phyloP scores from a whole-genome alignment of 1,140 invertebrate genomes.

The Hermatobates lingyangjiaoensis region DNA sequence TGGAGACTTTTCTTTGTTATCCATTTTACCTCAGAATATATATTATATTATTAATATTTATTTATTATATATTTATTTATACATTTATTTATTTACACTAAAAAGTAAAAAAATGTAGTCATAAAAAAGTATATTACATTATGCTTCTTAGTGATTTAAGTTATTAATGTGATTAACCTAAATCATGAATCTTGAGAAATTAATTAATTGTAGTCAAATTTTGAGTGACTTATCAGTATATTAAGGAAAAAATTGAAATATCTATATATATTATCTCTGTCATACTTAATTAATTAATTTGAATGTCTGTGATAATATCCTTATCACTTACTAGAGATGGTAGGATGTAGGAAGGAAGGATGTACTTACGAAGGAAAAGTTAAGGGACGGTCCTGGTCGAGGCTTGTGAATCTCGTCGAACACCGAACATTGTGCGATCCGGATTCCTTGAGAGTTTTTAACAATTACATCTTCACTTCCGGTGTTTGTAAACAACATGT shows the following conservation, averaged over 20 bases:
- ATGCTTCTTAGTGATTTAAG: too few species aligned
- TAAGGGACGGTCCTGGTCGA: conserved; percentile 37
- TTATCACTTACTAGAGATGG: not conserved
- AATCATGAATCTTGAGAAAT: too few species aligned
- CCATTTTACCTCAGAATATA: too few species aligned
- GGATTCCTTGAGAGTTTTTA: conserved; percentile 59
- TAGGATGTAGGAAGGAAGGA: not conserved
- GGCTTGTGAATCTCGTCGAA: conserved; percentile 43
- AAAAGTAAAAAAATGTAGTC: too few species aligned
- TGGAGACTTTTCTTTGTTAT: too few species aligned
- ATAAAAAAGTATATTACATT: too few species aligned
- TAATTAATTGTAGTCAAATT: too few species aligned
- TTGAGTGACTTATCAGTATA: not conserved
- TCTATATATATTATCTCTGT: not conserved
- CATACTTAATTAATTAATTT: not conserved
- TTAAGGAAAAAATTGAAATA: not conserved
- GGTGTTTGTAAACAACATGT: conserved; percentile 67
- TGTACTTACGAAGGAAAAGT: conserved; percentile 39
- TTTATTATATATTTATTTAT: too few species aligned
- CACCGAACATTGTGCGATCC: conserved; percentile 61
- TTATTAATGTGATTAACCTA: too few species aligned
- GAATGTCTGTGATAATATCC: too few species aligned
- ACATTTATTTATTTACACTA: too few species aligned
- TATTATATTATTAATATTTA: too few species aligned
- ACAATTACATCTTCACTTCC: conserved; percentile 60